Evolutionary conservation across 2,113 vertebrate species (phyloP).

Genomic region (Felis chaus): DNA sequence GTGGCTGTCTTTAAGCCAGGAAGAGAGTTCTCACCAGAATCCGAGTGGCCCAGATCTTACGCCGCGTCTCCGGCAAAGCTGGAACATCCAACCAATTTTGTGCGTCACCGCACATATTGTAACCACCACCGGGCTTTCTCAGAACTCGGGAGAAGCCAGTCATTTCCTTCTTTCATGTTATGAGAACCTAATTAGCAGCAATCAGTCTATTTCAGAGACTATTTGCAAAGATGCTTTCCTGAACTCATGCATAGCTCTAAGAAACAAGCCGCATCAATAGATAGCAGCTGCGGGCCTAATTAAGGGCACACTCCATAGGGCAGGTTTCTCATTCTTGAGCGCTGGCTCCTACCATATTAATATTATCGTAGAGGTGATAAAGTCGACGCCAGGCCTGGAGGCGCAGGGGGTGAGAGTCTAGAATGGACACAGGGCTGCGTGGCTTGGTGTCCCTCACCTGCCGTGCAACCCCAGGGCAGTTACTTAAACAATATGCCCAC

Average conservation of each 20-base stretch:
- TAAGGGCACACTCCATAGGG: neutral
- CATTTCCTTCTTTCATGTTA: neutral
- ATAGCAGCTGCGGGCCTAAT: neutral
- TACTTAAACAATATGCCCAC: neutral
- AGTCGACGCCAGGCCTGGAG: too few relatives aligned
- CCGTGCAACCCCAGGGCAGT: neutral
- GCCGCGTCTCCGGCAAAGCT: neutral
- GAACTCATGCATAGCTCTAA: neutral
- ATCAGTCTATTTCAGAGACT: constrained; percentile 6
- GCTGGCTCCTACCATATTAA: neutral
- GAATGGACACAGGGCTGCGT: neutral
- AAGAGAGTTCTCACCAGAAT: neutral
- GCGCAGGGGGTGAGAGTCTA: neutral
- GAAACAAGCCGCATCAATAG: neutral
- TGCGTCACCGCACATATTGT: neutral
- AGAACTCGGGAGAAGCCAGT: neutral
- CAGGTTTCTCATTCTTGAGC: neutral
- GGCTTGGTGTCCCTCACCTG: neutral
- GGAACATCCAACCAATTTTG: neutral
- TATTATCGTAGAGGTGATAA: neutral
- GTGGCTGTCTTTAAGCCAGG: neutral
- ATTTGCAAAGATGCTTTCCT: constrained; percentile 13
- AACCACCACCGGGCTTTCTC: neutral
- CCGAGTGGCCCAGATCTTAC: neutral
- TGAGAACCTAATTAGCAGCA: neutral